A percentile compares a stretch with the other conserved stretches of the same genome.
Conservation (phyloP, 2,888 invertebrate species). For the Netelia virgata region DNA sequence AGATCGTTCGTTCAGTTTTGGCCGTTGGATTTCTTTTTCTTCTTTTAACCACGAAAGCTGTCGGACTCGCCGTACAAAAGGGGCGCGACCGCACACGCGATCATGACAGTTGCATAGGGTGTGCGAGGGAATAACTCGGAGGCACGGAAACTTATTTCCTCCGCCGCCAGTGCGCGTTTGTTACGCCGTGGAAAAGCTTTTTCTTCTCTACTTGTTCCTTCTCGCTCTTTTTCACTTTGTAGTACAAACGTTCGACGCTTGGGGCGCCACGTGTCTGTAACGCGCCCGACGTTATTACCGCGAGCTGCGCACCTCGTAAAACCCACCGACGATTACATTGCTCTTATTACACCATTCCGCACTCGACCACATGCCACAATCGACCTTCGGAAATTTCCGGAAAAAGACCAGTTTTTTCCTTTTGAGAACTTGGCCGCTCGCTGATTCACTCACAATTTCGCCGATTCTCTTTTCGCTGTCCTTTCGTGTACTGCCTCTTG, state of each 20-base stretch:
- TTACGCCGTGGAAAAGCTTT: slow-evolving; percentile 53
- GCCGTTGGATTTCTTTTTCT: background rate
- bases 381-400: too few species aligned
- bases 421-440: too few species aligned
- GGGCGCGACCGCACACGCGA: slow-evolving; percentile 60
- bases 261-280: slow-evolving; percentile 38
- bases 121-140: slow-evolving; percentile 8
- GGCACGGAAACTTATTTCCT: slow-evolving; percentile 57
- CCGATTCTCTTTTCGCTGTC: too few species aligned
- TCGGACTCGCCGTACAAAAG: slow-evolving; percentile 41
- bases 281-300: slow-evolving; percentile 40
- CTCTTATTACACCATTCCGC: slow-evolving; percentile 49
- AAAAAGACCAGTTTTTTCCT: too few species aligned
- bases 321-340: slow-evolving; percentile 41
- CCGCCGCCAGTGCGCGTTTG: slow-evolving; percentile 39
- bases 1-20: slow-evolving; percentile 20
- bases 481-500: too few species aligned
- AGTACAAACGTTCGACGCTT: background rate
- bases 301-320: slow-evolving; percentile 54
- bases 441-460: too few species aligned
- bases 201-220: slow-evolving; percentile 15
- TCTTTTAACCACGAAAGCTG: slow-evolving; percentile 11
- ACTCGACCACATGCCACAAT: slow-evolving; percentile 14
- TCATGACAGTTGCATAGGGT: slow-evolving; percentile 53
- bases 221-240: background rate